Percentiles rank a stretch among this genome's conserved stretches.
phyloP scores from a whole-genome alignment of 2,888 invertebrate species.

The Lacanobia oleracea region DNA sequence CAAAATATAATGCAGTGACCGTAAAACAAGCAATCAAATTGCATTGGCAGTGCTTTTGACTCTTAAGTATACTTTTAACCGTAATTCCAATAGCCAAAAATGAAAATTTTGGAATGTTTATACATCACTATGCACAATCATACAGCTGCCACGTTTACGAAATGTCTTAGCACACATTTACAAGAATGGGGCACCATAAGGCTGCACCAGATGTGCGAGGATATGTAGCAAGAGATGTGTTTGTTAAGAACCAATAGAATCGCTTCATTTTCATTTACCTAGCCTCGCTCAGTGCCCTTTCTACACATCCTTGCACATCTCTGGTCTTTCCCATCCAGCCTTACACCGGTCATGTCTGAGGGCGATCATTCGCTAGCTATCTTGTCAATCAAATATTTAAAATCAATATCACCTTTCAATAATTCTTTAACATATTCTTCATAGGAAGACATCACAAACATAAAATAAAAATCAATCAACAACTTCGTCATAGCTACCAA shows the following conservation, averaged over 20 bases:
- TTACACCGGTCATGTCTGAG: constrained; percentile 7
- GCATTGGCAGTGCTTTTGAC: constrained; percentile 68
- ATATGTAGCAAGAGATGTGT: too few species aligned
- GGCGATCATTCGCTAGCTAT: constrained; percentile 37
- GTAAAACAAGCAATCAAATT: constrained; percentile 68
- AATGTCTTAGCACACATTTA: constrained; percentile 25
- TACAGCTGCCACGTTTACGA: constrained; percentile 41
- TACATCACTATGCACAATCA: constrained; percentile 54
- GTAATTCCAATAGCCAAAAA: constrained; percentile 60
- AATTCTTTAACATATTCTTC: constrained; percentile 6
- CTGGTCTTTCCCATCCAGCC: too few species aligned
- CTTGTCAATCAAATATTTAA: constrained; percentile 2
- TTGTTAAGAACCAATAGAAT: too few species aligned
- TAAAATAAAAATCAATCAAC: constrained; percentile 22
- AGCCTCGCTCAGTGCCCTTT: too few species aligned
- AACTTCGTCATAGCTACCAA: constrained; percentile 11
- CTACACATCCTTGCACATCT: too few species aligned
- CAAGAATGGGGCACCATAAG: constrained; percentile 45
- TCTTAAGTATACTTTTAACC: constrained; percentile 57
- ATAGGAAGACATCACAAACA: constrained; percentile 35
- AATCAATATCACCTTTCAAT: constrained; percentile 14
- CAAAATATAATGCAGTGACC: constrained; percentile 64
- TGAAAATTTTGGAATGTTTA: constrained; percentile 67
- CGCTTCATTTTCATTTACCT: too few species aligned
- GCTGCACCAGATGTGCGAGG: too few species aligned